These are phyloP conservation scores for Pseudonaja textilis DNA, from an alignment of 2,113 vertebrate genomes.

Conservation along the genomic window DNA sequence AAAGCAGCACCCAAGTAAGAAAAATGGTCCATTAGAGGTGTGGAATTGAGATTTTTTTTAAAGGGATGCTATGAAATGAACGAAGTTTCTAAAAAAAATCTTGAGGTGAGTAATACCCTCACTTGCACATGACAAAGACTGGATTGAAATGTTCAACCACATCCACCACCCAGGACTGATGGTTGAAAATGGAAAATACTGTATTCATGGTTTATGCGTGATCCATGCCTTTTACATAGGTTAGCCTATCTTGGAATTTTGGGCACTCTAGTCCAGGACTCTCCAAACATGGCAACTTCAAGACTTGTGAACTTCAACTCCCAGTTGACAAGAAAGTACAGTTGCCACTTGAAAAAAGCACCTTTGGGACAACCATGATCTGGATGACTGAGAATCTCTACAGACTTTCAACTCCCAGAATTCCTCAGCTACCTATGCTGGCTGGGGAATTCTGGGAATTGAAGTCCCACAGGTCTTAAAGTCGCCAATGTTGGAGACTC, in stretches of 20 bases:
- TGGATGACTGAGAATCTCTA: too few species aligned
- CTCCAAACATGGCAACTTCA: neutral
- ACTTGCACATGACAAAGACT: neutral
- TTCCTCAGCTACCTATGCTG: neutral
- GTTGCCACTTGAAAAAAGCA: too few species aligned
- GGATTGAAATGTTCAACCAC: neutral
- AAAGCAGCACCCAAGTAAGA: neutral
- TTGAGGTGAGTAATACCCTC: neutral
- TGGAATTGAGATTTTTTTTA: neutral
- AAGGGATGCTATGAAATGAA: neutral
- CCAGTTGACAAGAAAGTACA: neutral
- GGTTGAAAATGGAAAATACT: neutral
- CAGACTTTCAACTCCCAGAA: neutral
- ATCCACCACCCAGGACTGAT: neutral
- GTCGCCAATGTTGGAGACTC: neutral
- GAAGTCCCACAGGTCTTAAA: neutral
- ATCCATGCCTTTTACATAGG: too few species aligned
- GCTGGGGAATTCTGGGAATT: neutral
- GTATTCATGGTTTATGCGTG: neutral
- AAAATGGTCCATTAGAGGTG: neutral
- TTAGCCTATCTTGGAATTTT: neutral
- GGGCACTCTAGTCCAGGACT: neutral
- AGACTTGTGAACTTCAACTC: neutral
- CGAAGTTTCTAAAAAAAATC: neutral
- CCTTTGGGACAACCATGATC: too few species aligned